phyloP scores from a whole-genome alignment of 2,797 vertebrate species.

The Clarias fuscus region DNA sequence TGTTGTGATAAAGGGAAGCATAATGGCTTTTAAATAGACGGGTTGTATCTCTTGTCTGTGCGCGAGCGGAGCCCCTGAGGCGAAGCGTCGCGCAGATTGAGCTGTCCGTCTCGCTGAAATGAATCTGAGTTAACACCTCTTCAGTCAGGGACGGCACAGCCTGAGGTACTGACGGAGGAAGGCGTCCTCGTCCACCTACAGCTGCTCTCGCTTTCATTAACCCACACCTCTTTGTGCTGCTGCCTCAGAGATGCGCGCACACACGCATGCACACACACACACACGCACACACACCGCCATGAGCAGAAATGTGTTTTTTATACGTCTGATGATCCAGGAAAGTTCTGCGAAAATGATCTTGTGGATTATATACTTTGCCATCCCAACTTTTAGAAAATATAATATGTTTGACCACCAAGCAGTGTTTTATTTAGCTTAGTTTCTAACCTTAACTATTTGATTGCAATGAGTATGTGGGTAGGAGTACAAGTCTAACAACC shows the following conservation, averaged over 20 bases:
- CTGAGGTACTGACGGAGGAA: slow-evolving; percentile 71
- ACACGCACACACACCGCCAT: background rate
- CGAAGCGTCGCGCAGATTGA: slow-evolving; percentile 81
- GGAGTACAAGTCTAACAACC: background rate
- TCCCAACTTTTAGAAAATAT: background rate
- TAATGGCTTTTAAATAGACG: slow-evolving; percentile 88
- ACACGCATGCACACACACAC: background rate
- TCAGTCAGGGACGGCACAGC: slow-evolving; percentile 66
- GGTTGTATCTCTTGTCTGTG: slow-evolving; percentile 52
- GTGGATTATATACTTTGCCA: background rate
- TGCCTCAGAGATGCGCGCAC: background rate
- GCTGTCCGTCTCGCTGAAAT: slow-evolving; percentile 84
- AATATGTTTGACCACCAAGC: background rate
- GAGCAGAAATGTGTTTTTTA: background rate
- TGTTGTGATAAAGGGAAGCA: slow-evolving; percentile 83
- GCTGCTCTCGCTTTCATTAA: slow-evolving; percentile 61
- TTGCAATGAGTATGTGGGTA: background rate
- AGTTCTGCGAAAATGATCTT: background rate
- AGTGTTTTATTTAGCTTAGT: background rate
- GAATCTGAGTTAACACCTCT: slow-evolving; percentile 82
- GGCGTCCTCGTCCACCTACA: slow-evolving; percentile 66
- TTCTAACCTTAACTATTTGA: background rate
- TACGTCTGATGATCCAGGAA: background rate
- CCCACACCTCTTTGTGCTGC: slow-evolving; percentile 31
- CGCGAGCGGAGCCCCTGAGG: slow-evolving; percentile 70